Evolutionary conservation across 2,888 invertebrate genomes (phyloP).

Genomic region (Tolmerus cingulatus): DNA sequence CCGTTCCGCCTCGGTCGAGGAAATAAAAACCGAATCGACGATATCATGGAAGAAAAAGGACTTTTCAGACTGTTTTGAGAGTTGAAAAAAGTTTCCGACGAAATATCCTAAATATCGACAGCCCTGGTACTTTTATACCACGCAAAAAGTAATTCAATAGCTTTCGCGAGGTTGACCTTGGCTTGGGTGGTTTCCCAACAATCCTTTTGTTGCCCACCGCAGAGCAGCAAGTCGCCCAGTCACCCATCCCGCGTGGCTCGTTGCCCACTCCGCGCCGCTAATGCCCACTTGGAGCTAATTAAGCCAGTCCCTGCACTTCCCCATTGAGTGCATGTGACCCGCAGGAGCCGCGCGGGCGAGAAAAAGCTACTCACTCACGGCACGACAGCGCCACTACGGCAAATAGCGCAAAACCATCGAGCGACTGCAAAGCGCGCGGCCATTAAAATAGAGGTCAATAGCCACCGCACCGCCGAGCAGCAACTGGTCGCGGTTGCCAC

Average conservation of each 20-base stretch:
- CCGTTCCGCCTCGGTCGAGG: too few relatives aligned
- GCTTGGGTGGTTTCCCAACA: neutral
- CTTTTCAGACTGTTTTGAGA: too few relatives aligned
- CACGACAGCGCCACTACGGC: neutral
- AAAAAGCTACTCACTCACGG: neutral
- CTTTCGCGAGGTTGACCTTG: neutral
- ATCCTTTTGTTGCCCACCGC: neutral
- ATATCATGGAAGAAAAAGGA: too few relatives aligned
- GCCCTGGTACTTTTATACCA: neutral
- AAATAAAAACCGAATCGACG: too few relatives aligned
- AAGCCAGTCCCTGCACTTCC: neutral
- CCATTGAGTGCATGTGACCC: neutral
- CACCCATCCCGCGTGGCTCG: neutral
- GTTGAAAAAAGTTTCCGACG: too few relatives aligned
- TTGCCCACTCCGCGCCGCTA: neutral
- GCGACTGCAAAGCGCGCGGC: neutral
- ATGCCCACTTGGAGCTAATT: neutral
- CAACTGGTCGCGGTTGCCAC: neutral
- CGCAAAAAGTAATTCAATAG: neutral
- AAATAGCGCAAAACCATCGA: neutral
- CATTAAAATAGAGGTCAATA: slow-evolving; percentile 39
- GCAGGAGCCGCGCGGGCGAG: neutral
- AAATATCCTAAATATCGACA: neutral
- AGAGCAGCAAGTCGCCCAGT: neutral
- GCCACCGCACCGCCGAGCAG: neutral